Conservation (phyloP, 2,113 vertebrate genomes). For the Diadophis punctatus region DNA sequence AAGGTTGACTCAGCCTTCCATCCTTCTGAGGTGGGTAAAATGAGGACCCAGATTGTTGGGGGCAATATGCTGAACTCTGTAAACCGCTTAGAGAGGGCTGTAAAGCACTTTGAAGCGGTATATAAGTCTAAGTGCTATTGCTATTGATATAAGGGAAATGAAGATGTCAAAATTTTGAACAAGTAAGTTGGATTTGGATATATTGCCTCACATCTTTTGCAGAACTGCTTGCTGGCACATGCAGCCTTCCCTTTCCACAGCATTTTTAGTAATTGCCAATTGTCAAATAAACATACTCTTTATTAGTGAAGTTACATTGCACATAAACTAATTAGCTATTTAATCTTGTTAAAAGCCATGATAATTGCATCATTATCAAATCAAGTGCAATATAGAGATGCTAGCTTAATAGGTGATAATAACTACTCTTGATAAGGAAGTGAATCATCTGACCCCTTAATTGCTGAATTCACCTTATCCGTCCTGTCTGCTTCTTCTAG, state of each 20-base stretch:
- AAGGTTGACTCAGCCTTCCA: no score
- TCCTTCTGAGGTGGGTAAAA: no score
- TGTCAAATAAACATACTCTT: background rate
- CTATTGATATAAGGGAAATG: background rate
- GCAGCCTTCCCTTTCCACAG: background rate
- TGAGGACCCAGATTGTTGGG: no score
- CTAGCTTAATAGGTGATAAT: slow-evolving; percentile 57
- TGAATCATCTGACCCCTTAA: slow-evolving; percentile 32
- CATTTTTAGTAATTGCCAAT: fast-evolving
- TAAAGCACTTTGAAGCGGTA: no score
- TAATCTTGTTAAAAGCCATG: slow-evolving; percentile 63
- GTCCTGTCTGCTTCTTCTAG: background rate
- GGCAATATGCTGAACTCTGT: no score
- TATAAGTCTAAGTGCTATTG: no score
- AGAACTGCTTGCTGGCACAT: background rate
- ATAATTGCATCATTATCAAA: slow-evolving; percentile 64
- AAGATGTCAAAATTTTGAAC: background rate
- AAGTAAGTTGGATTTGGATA: background rate
- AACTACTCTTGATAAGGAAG: slow-evolving; percentile 35
- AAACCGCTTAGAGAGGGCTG: no score
- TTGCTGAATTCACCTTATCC: background rate
- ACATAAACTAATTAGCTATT: slow-evolving; percentile 58
- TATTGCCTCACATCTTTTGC: background rate
- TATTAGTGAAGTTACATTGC: slow-evolving; percentile 12
- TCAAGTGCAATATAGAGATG: slow-evolving; percentile 59